These are phyloP conservation scores for Ceriagrion tenellum DNA, from an alignment of 2,888 invertebrate species.

Conservation along the genomic window DNA sequence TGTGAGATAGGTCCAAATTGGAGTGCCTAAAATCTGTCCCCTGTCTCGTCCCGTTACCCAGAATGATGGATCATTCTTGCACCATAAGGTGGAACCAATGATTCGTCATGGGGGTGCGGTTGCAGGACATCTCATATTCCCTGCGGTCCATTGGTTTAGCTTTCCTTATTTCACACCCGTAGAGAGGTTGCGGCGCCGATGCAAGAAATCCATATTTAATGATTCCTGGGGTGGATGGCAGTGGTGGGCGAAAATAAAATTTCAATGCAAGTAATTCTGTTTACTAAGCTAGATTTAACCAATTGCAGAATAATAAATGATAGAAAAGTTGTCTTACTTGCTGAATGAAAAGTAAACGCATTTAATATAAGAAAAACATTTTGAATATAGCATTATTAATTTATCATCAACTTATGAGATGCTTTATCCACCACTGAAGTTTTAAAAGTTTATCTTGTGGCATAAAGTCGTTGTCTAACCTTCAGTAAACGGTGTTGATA, in stretches of 20 bases:
- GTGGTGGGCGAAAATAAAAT: neutral
- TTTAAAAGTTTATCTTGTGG: too few species aligned
- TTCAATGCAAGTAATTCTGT: neutral
- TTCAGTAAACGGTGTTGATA: too few species aligned
- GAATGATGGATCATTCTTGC: constrained; percentile 1
- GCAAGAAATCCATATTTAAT: neutral
- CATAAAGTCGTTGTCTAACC: too few species aligned
- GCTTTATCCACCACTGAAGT: too few species aligned
- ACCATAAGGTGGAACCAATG: constrained; percentile 12
- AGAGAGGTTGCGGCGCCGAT: neutral
- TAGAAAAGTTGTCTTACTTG: too few species aligned
- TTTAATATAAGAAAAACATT: too few species aligned
- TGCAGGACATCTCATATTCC: neutral
- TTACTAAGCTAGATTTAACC: neutral
- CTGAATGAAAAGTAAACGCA: too few species aligned
- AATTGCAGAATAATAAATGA: too few species aligned
- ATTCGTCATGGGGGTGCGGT: neutral
- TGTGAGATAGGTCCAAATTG: neutral
- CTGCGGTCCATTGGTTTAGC: constrained; percentile 34
- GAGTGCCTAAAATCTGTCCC: neutral
- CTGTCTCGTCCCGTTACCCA: neutral
- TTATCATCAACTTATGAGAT: too few species aligned
- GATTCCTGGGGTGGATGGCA: neutral
- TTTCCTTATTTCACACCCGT: too few species aligned
- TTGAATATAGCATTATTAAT: too few species aligned